phyloP scores from a whole-genome alignment of 1,140 invertebrate species.

The Popillia japonica region DNA sequence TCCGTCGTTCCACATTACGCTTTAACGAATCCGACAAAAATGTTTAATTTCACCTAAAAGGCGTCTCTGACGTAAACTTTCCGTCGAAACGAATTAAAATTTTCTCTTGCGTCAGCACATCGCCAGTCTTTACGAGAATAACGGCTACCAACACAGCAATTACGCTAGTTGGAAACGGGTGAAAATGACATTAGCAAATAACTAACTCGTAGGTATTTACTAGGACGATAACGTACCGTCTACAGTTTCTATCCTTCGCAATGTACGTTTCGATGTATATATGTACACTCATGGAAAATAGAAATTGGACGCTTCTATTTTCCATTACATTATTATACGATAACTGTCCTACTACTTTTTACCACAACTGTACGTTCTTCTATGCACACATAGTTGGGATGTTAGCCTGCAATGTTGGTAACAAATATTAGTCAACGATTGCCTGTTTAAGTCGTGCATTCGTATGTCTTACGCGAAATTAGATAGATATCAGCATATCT shows the following conservation, averaged over 20 bases:
- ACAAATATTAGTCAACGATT: no score
- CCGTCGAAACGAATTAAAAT: not conserved
- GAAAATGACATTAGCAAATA: not conserved
- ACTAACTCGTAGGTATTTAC: no score
- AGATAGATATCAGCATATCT: no score
- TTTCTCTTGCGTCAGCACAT: not conserved
- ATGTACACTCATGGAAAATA: not conserved
- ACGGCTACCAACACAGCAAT: not conserved
- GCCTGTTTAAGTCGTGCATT: no score
- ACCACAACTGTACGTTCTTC: no score
- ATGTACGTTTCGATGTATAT: not conserved
- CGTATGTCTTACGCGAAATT: no score
- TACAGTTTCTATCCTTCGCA: not conserved
- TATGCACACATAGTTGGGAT: no score
- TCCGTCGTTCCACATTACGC: no score
- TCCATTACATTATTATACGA: no score
- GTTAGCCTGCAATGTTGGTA: no score
- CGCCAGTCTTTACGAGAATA: not conserved
- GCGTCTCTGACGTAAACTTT: slow-evolving; percentile 1
- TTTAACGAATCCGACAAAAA: no score
- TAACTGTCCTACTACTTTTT: no score
- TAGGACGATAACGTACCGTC: not conserved
- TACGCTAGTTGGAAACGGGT: not conserved
- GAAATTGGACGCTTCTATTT: not conserved
- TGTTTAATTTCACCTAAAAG: not conserved